Conservation (phyloP, 1,140 invertebrate species). For the Limonius californicus region DNA sequence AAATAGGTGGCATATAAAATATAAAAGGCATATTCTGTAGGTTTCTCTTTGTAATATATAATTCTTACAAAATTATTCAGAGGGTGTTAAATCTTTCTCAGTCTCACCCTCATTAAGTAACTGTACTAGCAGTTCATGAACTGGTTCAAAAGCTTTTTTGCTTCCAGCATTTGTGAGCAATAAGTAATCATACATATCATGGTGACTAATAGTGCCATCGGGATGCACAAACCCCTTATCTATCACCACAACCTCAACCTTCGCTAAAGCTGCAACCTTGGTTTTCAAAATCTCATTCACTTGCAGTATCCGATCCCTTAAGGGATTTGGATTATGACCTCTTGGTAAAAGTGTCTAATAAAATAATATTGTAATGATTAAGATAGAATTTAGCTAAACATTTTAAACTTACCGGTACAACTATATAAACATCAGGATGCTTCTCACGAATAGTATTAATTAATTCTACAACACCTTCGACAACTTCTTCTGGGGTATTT, state of each 20-base stretch:
- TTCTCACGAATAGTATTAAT: conserved; percentile 68
- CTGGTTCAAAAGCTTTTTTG: conserved; percentile 76
- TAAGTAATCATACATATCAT: conserved; percentile 87
- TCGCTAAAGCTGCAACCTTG: conserved; percentile 55
- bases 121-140: conserved; percentile 72
- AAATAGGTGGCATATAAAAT: not conserved
- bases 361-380: not conserved
- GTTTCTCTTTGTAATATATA: not conserved
- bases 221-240: conserved; percentile 72
- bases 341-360: conserved; percentile 74
- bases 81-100: conserved; percentile 66
- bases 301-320: conserved; percentile 69
- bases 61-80: conserved; percentile 52
- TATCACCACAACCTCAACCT: conserved; percentile 67
- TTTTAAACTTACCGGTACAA: conserved; percentile 70
- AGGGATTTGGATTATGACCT: conserved; percentile 74
- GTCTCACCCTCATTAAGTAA: conserved; percentile 69
- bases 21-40: not conserved
- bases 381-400: conserved; percentile 1
- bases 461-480: conserved; percentile 75
- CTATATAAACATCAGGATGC: conserved; percentile 72
- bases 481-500: conserved; percentile 71
- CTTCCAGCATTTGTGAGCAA: conserved; percentile 80
- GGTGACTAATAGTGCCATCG: conserved; percentile 77
- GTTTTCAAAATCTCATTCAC: conserved; percentile 70